Evolutionary conservation across 2,797 vertebrate genomes (phyloP).

Genomic region (Eulemur coronatus): DNA sequence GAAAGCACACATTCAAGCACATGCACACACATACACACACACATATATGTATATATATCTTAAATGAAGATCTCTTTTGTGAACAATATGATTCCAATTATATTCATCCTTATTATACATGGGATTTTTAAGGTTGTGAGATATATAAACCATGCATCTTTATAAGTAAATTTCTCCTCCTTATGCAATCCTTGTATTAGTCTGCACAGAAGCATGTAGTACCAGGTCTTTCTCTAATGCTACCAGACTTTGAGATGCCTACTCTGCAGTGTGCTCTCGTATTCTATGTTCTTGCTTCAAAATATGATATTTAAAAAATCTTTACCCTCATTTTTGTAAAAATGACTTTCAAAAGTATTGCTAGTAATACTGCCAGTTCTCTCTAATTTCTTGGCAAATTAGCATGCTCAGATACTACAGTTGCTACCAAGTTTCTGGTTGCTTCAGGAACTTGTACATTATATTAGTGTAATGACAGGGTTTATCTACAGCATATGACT

Average conservation of each 20-base stretch:
- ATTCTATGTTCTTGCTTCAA: not conserved
- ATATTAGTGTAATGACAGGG: conserved; percentile 47
- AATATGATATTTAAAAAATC: not conserved
- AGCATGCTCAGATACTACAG: not conserved
- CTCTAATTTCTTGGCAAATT: conserved; percentile 54
- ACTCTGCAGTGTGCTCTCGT: not conserved
- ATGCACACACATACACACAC: not conserved
- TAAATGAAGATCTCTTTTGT: not conserved
- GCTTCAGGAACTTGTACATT: conserved; percentile 51
- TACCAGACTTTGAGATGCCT: not conserved
- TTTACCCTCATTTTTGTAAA: conserved; percentile 27
- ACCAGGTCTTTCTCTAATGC: not conserved
- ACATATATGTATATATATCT: too few relatives aligned
- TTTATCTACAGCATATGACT: conserved; percentile 43
- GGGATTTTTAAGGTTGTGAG: not conserved
- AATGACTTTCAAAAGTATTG: not conserved
- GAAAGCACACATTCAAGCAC: not conserved
- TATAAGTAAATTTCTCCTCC: not conserved
- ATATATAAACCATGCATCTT: not conserved
- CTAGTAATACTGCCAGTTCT: not conserved
- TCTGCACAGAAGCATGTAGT: not conserved
- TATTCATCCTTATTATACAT: not conserved
- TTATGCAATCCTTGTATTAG: not conserved
- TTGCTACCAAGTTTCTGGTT: conserved; percentile 19
- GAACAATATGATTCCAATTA: not conserved